Conservation (phyloP, 2,888 invertebrate genomes). For the Agriopis aurantiaria region DNA sequence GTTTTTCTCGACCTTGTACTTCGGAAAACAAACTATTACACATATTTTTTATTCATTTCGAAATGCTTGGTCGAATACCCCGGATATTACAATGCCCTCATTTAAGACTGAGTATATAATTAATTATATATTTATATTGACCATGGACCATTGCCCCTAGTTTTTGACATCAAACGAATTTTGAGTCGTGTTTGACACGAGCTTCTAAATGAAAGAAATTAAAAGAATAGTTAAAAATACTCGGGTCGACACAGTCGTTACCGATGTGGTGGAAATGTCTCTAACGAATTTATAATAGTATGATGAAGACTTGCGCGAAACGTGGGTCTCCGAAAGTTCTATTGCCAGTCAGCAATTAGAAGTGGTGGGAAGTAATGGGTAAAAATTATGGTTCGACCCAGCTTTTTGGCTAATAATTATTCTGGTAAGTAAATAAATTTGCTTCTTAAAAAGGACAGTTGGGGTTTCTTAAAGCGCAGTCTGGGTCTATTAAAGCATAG, state of each 20-base stretch:
- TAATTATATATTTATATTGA: slow-evolving; percentile 14
- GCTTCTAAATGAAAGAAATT: slow-evolving; percentile 5
- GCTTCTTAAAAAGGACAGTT: neutral
- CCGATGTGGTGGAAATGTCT: slow-evolving; percentile 14
- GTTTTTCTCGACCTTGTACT: slow-evolving; percentile 16
- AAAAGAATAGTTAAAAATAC: slow-evolving; percentile 5
- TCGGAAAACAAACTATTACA: slow-evolving; percentile 4
- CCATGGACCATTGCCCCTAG: slow-evolving; percentile 28
- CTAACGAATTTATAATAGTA: slow-evolving; percentile 46
- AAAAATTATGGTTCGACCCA: neutral
- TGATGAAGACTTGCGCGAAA: slow-evolving; percentile 26
- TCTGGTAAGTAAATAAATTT: neutral
- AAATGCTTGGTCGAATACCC: slow-evolving; percentile 24
- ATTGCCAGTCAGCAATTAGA: neutral
- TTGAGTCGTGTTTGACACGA: slow-evolving; percentile 32
- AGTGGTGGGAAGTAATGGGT: too few species aligned
- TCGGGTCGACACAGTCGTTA: slow-evolving; percentile 29
- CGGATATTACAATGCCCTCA: slow-evolving; percentile 18
- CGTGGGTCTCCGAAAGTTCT: slow-evolving; percentile 5
- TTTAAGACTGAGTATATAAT: slow-evolving; percentile 31
- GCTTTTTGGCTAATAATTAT: neutral
- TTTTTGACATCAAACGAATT: slow-evolving; percentile 33
- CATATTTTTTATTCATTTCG: neutral
- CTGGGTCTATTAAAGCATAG: too few species aligned
- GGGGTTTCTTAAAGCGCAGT: too few species aligned